phyloP scores from a whole-genome alignment of 92 coral and sea anemone species.

The Porites divaricata region DNA sequence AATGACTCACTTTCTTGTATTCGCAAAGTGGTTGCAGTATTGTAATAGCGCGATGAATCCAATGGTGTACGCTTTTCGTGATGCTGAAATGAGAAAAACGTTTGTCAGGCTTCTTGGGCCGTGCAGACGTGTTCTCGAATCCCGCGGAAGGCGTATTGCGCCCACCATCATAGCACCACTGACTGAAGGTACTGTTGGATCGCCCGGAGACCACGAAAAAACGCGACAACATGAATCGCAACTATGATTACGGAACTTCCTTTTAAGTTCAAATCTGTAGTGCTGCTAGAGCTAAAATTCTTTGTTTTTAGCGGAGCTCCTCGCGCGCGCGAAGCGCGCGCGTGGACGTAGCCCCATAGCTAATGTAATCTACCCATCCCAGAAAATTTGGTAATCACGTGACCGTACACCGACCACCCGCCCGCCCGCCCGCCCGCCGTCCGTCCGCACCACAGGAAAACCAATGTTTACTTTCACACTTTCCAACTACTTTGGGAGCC shows the following conservation, averaged over 20 bases:
- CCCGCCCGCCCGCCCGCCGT: too few relatives aligned
- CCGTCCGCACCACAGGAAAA: too few relatives aligned
- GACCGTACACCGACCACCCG: too few relatives aligned
- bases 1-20: slow-evolving; percentile 26
- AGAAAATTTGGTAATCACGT: too few relatives aligned
- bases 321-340: too few relatives aligned
- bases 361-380: too few relatives aligned
- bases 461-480: too few relatives aligned
- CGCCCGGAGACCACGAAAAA: neutral
- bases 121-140: slow-evolving; percentile 33
- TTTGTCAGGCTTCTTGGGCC: slow-evolving; percentile 59
- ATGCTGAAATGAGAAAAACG: slow-evolving; percentile 66
- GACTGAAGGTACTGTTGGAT: neutral
- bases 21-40: slow-evolving; percentile 72
- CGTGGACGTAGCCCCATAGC: too few relatives aligned
- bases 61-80: slow-evolving; percentile 71
- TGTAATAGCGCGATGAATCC: slow-evolving; percentile 76
- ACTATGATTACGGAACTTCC: neutral
- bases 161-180: neutral
- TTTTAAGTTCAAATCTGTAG: too few relatives aligned
- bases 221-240: neutral
- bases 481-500: too few relatives aligned
- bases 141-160: slow-evolving; percentile 17
- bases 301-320: too few relatives aligned
- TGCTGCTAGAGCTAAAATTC: too few relatives aligned